phyloP scores from a whole-genome alignment of 1,140 invertebrate species.

The Sitodiplosis mosellana region DNA sequence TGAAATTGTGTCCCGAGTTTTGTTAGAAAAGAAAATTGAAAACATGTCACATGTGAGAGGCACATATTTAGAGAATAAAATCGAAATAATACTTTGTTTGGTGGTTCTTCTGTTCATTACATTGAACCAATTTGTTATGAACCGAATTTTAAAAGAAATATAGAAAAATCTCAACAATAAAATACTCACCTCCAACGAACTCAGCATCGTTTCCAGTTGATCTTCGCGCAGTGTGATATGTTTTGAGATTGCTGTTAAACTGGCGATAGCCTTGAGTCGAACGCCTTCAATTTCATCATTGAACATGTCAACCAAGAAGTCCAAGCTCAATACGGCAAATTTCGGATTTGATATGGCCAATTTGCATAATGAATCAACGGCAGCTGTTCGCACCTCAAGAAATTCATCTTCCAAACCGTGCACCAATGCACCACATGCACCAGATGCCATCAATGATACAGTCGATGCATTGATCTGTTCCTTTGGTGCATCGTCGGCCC shows the following conservation, averaged over 20 bases:
- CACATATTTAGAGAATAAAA: too few relatives aligned
- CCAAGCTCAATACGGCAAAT: constrained; percentile 75
- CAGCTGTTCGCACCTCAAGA: constrained; percentile 84
- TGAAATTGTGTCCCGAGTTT: background rate
- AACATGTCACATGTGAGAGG: too few relatives aligned
- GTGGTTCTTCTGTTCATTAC: too few relatives aligned
- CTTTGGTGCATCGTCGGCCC: constrained; percentile 74
- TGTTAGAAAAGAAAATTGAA: background rate
- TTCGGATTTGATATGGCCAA: constrained; percentile 65
- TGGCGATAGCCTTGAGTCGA: constrained; percentile 80
- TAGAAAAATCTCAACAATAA: too few relatives aligned
- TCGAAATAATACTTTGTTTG: too few relatives aligned
- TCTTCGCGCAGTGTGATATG: constrained; percentile 84
- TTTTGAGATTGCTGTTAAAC: constrained; percentile 67
- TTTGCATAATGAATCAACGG: constrained; percentile 83
- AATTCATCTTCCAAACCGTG: constrained; percentile 98
- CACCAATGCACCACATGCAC: constrained; percentile 94
- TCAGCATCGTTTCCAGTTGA: constrained; percentile 89
- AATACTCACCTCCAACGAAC: constrained; percentile 65
- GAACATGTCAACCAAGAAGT: constrained; percentile 99
- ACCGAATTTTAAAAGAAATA: too few relatives aligned
- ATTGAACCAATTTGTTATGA: too few relatives aligned
- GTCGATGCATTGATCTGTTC: constrained; percentile 57
- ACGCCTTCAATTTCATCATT: constrained; percentile 99
- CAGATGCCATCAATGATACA: constrained; percentile 73